A percentile compares a stretch with the other conserved stretches of the same genome.
Conservation (phyloP, 1,140 invertebrate genomes). For the Drosophila santomea region DNA sequence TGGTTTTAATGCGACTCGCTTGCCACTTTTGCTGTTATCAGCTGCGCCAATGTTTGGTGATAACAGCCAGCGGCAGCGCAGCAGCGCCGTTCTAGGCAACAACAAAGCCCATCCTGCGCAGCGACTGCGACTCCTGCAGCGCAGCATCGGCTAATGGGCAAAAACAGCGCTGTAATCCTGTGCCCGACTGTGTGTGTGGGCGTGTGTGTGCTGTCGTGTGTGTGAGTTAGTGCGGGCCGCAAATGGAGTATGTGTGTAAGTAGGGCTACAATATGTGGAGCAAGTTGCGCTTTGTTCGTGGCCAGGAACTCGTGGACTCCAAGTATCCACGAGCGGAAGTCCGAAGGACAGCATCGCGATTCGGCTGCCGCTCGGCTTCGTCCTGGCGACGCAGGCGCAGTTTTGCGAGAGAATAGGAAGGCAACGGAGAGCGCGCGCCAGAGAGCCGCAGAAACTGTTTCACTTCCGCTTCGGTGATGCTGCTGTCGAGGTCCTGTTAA, state of each 20-base stretch:
- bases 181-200: background rate
- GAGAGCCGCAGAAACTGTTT: slow-evolving; percentile 23
- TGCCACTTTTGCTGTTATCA: slow-evolving; percentile 76
- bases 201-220: slow-evolving; percentile 10
- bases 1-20: slow-evolving; percentile 66
- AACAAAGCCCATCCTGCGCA: slow-evolving; percentile 52
- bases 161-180: slow-evolving; percentile 67
- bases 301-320: slow-evolving; percentile 30
- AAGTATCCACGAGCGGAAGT: slow-evolving; percentile 7
- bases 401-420: background rate
- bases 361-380: slow-evolving; percentile 32
- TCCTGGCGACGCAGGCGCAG: slow-evolving; percentile 44
- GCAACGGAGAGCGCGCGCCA: background rate
- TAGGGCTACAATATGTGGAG: slow-evolving; percentile 79
- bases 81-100: slow-evolving; percentile 25
- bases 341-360: slow-evolving; percentile 40
- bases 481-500: slow-evolving; percentile 16
- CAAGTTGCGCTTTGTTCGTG: slow-evolving; percentile 71
- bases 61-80: slow-evolving; percentile 62
- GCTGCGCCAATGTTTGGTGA: slow-evolving; percentile 65
- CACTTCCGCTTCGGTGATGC: slow-evolving; percentile 40
- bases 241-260: slow-evolving; percentile 67
- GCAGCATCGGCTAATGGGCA: slow-evolving; percentile 53
- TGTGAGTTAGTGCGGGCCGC: slow-evolving; percentile 18
- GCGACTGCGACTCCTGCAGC: slow-evolving; percentile 41